A percentile compares a stretch with the other conserved stretches of the same genome.
Evolutionary conservation across 1,140 invertebrate genomes (phyloP).

Genomic region (Oreohelix idahoensis): DNA sequence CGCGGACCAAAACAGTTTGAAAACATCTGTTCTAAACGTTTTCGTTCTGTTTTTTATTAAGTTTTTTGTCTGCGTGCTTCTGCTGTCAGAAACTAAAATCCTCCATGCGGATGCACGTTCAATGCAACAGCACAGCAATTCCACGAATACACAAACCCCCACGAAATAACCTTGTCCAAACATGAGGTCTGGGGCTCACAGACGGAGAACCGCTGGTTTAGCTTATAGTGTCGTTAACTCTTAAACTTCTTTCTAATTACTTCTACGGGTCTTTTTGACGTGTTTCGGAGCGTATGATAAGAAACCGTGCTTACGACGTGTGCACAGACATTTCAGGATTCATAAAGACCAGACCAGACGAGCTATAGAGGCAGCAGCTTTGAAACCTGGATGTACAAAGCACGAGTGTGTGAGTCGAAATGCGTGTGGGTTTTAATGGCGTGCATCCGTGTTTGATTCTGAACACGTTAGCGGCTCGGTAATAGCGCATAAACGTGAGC

Average conservation of each 20-base stretch:
- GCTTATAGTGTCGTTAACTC: background rate
- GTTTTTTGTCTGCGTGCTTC: too few species aligned
- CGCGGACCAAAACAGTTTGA: too few species aligned
- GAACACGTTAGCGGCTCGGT: background rate
- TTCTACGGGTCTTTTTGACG: conserved; percentile 8
- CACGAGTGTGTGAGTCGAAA: conserved; percentile 6
- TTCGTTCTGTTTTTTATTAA: too few species aligned
- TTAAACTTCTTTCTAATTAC: background rate
- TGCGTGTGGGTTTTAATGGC: conserved; percentile 16
- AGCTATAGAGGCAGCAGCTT: background rate
- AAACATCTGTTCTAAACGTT: too few species aligned
- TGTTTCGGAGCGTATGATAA: background rate
- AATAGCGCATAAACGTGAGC: conserved; percentile 6
- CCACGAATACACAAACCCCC: too few species aligned
- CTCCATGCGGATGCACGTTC: too few species aligned
- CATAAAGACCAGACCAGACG: background rate
- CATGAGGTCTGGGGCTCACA: background rate
- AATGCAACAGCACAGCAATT: too few species aligned
- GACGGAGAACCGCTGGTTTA: background rate
- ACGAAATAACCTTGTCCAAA: too few species aligned
- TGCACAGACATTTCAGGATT: background rate
- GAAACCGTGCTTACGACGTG: background rate
- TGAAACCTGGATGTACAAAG: conserved; percentile 2
- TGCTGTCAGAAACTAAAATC: too few species aligned
- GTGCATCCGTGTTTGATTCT: conserved; percentile 16